A percentile compares a stretch with the other conserved stretches of the same genome.
These are phyloP conservation scores for Nyctibius grandis DNA, from an alignment of 2,797 vertebrate species.

Conservation along the genomic window DNA sequence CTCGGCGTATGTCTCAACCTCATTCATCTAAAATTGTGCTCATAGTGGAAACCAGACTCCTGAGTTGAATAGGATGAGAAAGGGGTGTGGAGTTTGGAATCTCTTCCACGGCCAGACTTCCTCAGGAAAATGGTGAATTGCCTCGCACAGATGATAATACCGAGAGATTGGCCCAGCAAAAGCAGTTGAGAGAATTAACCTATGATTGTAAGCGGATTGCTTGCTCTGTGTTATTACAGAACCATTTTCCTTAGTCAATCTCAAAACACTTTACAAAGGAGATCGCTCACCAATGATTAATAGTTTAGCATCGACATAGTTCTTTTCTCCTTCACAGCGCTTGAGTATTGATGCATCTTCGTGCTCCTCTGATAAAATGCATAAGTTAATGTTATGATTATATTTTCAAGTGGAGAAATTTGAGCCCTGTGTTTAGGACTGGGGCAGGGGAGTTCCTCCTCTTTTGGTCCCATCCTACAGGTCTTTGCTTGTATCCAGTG, in stretches of 20 bases:
- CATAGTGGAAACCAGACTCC: neutral
- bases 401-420: neutral
- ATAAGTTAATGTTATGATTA: neutral
- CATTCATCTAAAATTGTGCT: neutral
- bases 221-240: constrained; percentile 7
- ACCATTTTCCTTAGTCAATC: constrained; percentile 23
- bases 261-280: constrained; percentile 28
- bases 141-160: neutral
- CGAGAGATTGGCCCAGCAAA: constrained; percentile 5
- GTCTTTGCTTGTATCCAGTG: neutral
- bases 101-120: neutral
- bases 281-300: constrained; percentile 9
- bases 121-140: constrained; percentile 7
- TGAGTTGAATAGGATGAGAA: neutral
- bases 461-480: neutral
- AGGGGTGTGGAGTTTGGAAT: neutral
- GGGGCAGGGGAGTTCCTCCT: neutral
- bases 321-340: neutral
- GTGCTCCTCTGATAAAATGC: neutral
- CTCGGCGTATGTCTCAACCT: neutral
- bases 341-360: neutral
- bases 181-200: constrained; percentile 23
- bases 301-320: neutral
- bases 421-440: neutral
- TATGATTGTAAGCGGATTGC: constrained; percentile 1